Conservation (phyloP, 2,888 invertebrate species). For the Synanthedon myopaeformis region DNA sequence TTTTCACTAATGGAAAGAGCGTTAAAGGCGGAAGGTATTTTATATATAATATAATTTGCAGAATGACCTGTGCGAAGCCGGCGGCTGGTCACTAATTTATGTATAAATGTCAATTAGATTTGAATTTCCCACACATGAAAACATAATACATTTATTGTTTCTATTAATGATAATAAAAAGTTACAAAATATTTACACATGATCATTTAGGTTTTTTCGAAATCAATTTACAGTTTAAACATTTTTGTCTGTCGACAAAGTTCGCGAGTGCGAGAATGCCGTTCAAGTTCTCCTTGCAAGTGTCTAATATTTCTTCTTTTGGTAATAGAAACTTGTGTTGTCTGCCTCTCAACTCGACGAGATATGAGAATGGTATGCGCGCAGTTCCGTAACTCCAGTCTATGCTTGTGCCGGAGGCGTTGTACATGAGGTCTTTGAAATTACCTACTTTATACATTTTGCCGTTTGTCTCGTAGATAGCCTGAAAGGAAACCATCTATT, state of each 20-base stretch:
- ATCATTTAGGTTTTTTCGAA: constrained; percentile 7
- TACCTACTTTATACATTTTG: constrained; percentile 58
- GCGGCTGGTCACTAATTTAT: too few relatives aligned
- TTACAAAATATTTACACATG: constrained; percentile 9
- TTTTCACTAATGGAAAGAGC: too few relatives aligned
- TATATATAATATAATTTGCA: too few relatives aligned
- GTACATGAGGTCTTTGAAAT: constrained; percentile 59
- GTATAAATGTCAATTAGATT: too few relatives aligned
- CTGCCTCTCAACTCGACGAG: constrained; percentile 51
- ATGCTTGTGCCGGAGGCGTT: constrained; percentile 54
- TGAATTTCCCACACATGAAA: not conserved
- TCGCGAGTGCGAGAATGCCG: constrained; percentile 37
- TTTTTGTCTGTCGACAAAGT: constrained; percentile 41
- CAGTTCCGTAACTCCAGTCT: constrained; percentile 60
- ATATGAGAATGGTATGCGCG: constrained; percentile 53
- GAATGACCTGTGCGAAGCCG: too few relatives aligned
- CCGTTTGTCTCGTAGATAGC: constrained; percentile 51
- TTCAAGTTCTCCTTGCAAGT: constrained; percentile 44
- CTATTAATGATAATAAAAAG: not conserved
- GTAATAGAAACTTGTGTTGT: constrained; percentile 40
- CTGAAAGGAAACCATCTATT: constrained; percentile 21
- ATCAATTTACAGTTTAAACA: constrained; percentile 33
- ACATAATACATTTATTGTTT: not conserved
- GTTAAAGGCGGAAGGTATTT: too few relatives aligned
- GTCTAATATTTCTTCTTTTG: constrained; percentile 41